Evolutionary conservation across 2,113 vertebrate species (phyloP).

Genomic region (Notothenia coriiceps): DNA sequence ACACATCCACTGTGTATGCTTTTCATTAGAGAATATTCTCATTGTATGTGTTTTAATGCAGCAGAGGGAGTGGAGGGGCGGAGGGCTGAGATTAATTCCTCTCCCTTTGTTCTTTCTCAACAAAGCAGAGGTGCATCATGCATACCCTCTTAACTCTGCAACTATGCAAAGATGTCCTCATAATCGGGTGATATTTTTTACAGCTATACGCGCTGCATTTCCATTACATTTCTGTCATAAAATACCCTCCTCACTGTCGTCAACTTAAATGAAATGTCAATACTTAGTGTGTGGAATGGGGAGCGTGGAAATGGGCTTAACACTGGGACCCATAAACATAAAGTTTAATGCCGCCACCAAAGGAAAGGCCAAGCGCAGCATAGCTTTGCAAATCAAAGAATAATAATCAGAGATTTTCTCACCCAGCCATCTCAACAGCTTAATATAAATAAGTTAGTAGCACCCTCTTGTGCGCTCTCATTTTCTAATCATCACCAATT

Average conservation of each 20-base stretch:
- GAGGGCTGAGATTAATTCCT: slow-evolving; percentile 57
- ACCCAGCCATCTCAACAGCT: slow-evolving; percentile 65
- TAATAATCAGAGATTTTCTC: slow-evolving; percentile 76
- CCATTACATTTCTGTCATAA: slow-evolving; percentile 75
- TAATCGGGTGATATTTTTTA: slow-evolving; percentile 79
- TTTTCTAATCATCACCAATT: slow-evolving; percentile 59
- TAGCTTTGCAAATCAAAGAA: slow-evolving; percentile 71
- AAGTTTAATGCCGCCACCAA: slow-evolving; percentile 74
- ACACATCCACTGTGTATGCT: slow-evolving; percentile 17
- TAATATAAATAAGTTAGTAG: slow-evolving; percentile 73
- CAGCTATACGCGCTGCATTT: slow-evolving; percentile 58
- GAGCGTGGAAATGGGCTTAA: slow-evolving; percentile 81
- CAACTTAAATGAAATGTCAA: slow-evolving; percentile 81
- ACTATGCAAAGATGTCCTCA: slow-evolving; percentile 68
- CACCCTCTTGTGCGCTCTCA: slow-evolving; percentile 44
- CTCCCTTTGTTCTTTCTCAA: slow-evolving; percentile 68
- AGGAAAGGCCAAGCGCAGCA: slow-evolving; percentile 62
- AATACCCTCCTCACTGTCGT: slow-evolving; percentile 68
- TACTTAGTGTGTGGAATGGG: slow-evolving; percentile 75
- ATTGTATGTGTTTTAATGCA: slow-evolving; percentile 63
- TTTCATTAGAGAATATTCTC: slow-evolving; percentile 55
- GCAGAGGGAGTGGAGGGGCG: slow-evolving; percentile 35
- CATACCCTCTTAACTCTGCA: slow-evolving; percentile 65
- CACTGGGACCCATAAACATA: slow-evolving; percentile 77
- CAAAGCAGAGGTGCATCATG: slow-evolving; percentile 73